Evolutionary conservation across 2,797 vertebrate genomes (phyloP), one percentile per base, ranked within the genome.

Genomic region (Sebastiscus albofasciatus): DNA sequence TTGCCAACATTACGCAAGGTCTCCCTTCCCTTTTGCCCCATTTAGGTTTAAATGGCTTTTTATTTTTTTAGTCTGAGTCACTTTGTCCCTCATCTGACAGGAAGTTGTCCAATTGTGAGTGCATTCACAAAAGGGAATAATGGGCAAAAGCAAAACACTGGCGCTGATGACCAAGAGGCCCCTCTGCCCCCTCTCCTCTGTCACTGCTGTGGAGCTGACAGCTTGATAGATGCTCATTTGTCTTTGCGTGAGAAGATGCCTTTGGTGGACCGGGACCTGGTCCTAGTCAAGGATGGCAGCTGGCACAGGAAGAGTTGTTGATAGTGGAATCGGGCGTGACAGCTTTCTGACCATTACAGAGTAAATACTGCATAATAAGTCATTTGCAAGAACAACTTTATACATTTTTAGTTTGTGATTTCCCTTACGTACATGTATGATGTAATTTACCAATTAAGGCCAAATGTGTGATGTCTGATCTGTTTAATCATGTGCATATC

Each of bases 221-320:
- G 81, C 79, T 90, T 93, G 90, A 93, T 89, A 91, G 92, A 88
- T 90, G 91, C 82, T 94, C 87, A 79, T 94, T 94, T 93, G 92
- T 91, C 87, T 90, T 92, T 90, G 93, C 86, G 92, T 95, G 94
- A 93, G 94, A 94, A 93, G 90, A 91, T 94, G 83, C 75, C 85
- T 65, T 85, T 84, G 89, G 64, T 86, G 67, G 62, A 87, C 77
- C 89, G 86, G 85, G 86, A 90, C 69, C 79, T 86, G 86, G 81
- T 90, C 73, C 79, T 79, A 90, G 87, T 87, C 68, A 85, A 4
- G 42, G 76, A 72, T 24, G 49, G 72, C 86, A 83, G 85, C 86
- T 93, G 93, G 91, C 92, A 89, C 75, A 54, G 49, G 31, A 71
- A n/a, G 33, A 85, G 49, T 66, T 91, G 92, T 81, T 94, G 93